phyloP scores from a whole-genome alignment of 2,113 vertebrate genomes.

The Notarius quadriscutis region DNA sequence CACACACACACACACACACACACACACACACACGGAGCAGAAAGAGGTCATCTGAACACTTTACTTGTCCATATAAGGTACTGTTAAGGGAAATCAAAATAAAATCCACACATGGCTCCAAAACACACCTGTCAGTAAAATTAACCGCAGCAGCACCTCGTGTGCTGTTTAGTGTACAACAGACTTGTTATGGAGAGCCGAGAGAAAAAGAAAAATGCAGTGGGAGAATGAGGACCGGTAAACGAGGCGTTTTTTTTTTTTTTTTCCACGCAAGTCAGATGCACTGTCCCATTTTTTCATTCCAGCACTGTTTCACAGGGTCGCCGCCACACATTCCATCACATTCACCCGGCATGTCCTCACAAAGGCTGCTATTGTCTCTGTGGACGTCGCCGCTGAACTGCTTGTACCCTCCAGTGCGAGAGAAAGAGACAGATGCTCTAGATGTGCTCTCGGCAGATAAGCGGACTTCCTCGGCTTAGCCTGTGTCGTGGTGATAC shows the following conservation, averaged over 20 bases:
- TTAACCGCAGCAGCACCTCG: slow-evolving; percentile 63
- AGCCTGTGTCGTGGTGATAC: slow-evolving; percentile 34
- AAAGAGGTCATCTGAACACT: not conserved
- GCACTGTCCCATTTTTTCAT: slow-evolving; percentile 26
- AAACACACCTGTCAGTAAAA: slow-evolving; percentile 39
- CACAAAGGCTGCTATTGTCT: slow-evolving; percentile 71
- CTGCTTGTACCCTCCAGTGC: slow-evolving; percentile 59
- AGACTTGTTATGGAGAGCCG: slow-evolving; percentile 62
- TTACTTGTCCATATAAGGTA: slow-evolving; percentile 34
- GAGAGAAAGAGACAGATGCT: slow-evolving; percentile 60
- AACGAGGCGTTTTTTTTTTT: slow-evolving; percentile 50
- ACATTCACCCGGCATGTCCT: slow-evolving; percentile 51
- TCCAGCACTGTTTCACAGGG: slow-evolving; percentile 61
- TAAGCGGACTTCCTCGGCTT: slow-evolving; percentile 59
- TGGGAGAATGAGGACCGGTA: slow-evolving; percentile 13
- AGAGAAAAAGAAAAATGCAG: slow-evolving; percentile 37
- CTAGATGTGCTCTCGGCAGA: slow-evolving; percentile 60
- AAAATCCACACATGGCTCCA: slow-evolving; percentile 18
- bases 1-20: not conserved
- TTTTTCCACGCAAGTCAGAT: slow-evolving; percentile 56
- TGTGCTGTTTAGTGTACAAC: slow-evolving; percentile 54
- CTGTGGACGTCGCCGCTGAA: slow-evolving; percentile 57
- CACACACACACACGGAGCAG: not conserved
- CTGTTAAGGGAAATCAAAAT: slow-evolving; percentile 15
- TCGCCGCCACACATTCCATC: slow-evolving; percentile 54